A percentile compares a stretch with the other conserved stretches of the same genome.
phyloP scores from a whole-genome alignment of 2,113 vertebrate species.

The Hemichromis elongatus region DNA sequence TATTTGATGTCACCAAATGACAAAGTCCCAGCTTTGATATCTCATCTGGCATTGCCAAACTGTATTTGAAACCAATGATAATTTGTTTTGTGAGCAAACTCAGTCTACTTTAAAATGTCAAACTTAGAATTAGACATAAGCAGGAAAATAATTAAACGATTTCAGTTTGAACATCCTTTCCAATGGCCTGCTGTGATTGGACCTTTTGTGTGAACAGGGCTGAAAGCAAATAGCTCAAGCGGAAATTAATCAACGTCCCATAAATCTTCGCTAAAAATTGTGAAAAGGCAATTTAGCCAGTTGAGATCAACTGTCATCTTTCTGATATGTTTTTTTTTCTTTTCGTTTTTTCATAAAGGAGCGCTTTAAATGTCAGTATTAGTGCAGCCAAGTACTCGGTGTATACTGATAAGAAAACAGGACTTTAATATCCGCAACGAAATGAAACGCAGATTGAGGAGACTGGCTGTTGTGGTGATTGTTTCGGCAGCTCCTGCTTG shows the following conservation, averaged over 20 bases:
- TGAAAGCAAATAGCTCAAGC: neutral
- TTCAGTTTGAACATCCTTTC: neutral
- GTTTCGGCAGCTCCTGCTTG: neutral
- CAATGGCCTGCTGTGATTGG: neutral
- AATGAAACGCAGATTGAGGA: conserved; percentile 7
- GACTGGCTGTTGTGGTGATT: conserved; percentile 9
- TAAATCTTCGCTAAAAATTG: conserved; percentile 14
- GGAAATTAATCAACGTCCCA: conserved; percentile 1
- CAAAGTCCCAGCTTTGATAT: neutral
- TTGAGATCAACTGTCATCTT: neutral
- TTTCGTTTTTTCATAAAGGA: neutral
- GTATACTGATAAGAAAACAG: conserved; percentile 16
- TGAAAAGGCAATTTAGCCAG: conserved; percentile 21
- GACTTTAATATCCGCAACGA: conserved; percentile 22
- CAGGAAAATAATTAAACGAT: neutral
- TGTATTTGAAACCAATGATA: neutral
- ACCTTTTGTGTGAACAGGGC: neutral
- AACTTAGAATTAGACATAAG: neutral
- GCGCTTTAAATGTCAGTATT: conserved; percentile 18
- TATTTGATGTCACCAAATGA: neutral
- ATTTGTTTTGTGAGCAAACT: neutral
- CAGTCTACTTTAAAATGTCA: neutral
- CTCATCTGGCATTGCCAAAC: neutral
- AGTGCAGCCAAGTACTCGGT: neutral
- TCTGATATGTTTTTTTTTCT: neutral